Percentiles rank a stretch among this genome's conserved stretches.
These are phyloP conservation scores for Microctenopoma stevenorrisi DNA, from an alignment of 2,797 vertebrate genomes.

Conservation along the genomic window DNA sequence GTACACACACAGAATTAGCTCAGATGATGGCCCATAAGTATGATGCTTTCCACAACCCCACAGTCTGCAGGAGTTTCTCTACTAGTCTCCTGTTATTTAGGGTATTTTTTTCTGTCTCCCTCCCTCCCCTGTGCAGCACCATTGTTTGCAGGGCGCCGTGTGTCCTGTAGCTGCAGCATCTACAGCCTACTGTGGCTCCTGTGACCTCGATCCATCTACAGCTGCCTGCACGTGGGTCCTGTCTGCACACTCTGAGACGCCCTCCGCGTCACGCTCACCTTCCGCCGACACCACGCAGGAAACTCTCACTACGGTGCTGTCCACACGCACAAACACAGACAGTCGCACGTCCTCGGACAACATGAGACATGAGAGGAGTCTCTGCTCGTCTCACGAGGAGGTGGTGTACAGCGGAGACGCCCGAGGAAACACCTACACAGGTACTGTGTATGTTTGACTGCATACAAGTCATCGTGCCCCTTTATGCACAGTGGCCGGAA, in stretches of 20 bases:
- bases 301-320: slow-evolving; percentile 41
- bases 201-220: slow-evolving; percentile 85
- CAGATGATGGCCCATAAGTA: slow-evolving; percentile 75
- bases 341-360: slow-evolving; percentile 10
- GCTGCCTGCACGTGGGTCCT: slow-evolving; percentile 84
- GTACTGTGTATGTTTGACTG: slow-evolving; percentile 70
- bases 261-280: slow-evolving; percentile 27
- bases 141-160: slow-evolving; percentile 80
- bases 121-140: slow-evolving; percentile 73
- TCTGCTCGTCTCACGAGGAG: slow-evolving; percentile 85
- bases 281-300: slow-evolving; percentile 51
- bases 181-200: slow-evolving; percentile 87
- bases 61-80: neutral
- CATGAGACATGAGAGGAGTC: slow-evolving; percentile 22
- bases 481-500: neutral
- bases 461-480: neutral
- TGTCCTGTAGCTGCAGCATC: slow-evolving; percentile 83
- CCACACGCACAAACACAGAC: slow-evolving; percentile 28
- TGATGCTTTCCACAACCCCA: slow-evolving; percentile 34
- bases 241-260: slow-evolving; percentile 37
- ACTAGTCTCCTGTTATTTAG: neutral
- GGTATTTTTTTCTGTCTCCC: neutral
- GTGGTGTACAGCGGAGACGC: slow-evolving; percentile 82
- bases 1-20: slow-evolving; percentile 61
- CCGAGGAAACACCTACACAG: slow-evolving; percentile 83